A percentile compares a stretch with the other conserved stretches of the same genome.
Conservation (phyloP, 2,888 invertebrate genomes). For the Ochropacha duplaris region DNA sequence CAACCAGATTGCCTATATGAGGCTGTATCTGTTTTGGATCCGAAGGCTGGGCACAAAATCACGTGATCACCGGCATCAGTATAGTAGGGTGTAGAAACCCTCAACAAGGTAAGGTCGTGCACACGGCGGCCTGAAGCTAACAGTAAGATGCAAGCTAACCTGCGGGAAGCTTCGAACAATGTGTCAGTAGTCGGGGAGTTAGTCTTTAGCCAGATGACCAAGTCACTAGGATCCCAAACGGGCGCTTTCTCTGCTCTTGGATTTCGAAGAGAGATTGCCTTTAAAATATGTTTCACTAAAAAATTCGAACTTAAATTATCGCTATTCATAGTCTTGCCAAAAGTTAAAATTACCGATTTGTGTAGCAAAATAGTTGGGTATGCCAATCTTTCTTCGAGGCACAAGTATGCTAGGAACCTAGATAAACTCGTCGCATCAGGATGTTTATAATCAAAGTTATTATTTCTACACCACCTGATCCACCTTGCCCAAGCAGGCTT, state of each 20-base stretch:
- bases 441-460: slow-evolving; percentile 8
- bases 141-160: background rate
- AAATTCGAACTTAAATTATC: background rate
- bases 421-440: slow-evolving; percentile 11
- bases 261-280: slow-evolving; percentile 5
- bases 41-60: slow-evolving; percentile 7
- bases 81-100: no score
- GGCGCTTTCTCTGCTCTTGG: slow-evolving; percentile 2
- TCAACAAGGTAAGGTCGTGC: no score
- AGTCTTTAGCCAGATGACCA: background rate
- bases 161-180: background rate
- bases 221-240: slow-evolving; percentile 2
- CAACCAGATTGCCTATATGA: background rate
- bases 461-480: slow-evolving; percentile 14
- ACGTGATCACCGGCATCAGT: background rate
- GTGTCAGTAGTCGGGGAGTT: background rate
- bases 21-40: background rate
- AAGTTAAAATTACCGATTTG: slow-evolving; percentile 4
- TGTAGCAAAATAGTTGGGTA: slow-evolving; percentile 7
- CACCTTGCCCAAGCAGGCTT: slow-evolving; percentile 20
- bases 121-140: no score
- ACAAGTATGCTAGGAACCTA: slow-evolving; percentile 12
- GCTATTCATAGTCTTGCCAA: background rate
- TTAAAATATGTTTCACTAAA: slow-evolving; percentile 9
- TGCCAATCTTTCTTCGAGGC: slow-evolving; percentile 9